Evolutionary conservation across 2,888 invertebrate species (phyloP).

Genomic region (Dasysyrphus albostriatus): DNA sequence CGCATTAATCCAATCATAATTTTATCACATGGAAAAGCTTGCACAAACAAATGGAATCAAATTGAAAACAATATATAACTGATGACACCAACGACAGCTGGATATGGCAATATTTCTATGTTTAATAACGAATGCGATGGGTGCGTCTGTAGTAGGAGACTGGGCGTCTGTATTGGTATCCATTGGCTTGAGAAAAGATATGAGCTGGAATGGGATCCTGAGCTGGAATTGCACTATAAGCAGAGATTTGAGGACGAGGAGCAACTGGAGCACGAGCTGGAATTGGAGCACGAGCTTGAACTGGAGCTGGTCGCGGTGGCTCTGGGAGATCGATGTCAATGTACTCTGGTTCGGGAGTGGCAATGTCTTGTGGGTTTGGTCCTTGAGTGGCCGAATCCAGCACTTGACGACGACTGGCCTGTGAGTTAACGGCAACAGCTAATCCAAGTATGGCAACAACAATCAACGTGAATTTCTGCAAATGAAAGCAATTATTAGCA

Average conservation of each 20-base stretch:
- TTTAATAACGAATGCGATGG: conserved; percentile 78
- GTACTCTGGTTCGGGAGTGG: conserved; percentile 83
- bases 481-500: conserved; percentile 12
- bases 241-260: conserved; percentile 52
- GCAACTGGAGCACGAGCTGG: conserved; percentile 59
- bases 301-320: conserved; percentile 77
- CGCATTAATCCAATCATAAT: conserved; percentile 46
- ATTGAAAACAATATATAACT: background rate
- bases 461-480: conserved; percentile 81
- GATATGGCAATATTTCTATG: background rate
- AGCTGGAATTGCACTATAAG: conserved; percentile 40
- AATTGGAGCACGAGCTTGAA: background rate
- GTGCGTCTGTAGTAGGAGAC: conserved; percentile 80
- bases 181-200: conserved; percentile 77
- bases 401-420: conserved; percentile 76
- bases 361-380: conserved; percentile 83
- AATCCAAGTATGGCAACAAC: conserved; percentile 80
- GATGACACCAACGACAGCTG: conserved; percentile 13
- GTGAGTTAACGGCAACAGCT: conserved; percentile 77
- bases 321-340: conserved; percentile 82
- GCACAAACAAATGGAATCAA: conserved; percentile 43
- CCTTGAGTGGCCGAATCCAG: conserved; percentile 83
- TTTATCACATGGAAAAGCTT: conserved; percentile 57
- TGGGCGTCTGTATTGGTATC: conserved; percentile 82
- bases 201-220: conserved; percentile 70